Percentiles rank a stretch among this genome's conserved stretches.
These are phyloP conservation scores for Drosophila melanogaster DNA, from an alignment of 1,140 invertebrate species.

Conservation along the genomic window Release_6_plus_ISO1_MT NC_004354.4:867001-867500, in stretches of 20 bases:
- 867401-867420: conserved; percentile 70
- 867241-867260: conserved; percentile 82
- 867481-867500: conserved; percentile 1
- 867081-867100: conserved; percentile 73
- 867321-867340: conserved; percentile 12
- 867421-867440: conserved; percentile 84
- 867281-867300: conserved; percentile 66
- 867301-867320: conserved; percentile 27
- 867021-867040: conserved; percentile 57
- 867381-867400: conserved; percentile 37
- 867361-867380: conserved; percentile 21
- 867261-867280: conserved; percentile 80
- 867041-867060: not conserved
- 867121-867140: conserved; percentile 53
- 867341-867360: conserved; percentile 10
- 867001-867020: conserved; percentile 64
- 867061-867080: conserved; percentile 29
- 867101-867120: conserved; percentile 59
- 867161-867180: conserved; percentile 15
- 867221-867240: conserved; percentile 72
- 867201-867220: conserved; percentile 32
- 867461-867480: conserved; percentile 70
- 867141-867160: conserved; percentile 73
- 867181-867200: conserved; percentile 25
- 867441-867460: conserved; percentile 83